These are phyloP conservation scores for Donacobius atricapilla DNA, from an alignment of 2,113 vertebrate genomes.

Conservation along the genomic window DNA sequence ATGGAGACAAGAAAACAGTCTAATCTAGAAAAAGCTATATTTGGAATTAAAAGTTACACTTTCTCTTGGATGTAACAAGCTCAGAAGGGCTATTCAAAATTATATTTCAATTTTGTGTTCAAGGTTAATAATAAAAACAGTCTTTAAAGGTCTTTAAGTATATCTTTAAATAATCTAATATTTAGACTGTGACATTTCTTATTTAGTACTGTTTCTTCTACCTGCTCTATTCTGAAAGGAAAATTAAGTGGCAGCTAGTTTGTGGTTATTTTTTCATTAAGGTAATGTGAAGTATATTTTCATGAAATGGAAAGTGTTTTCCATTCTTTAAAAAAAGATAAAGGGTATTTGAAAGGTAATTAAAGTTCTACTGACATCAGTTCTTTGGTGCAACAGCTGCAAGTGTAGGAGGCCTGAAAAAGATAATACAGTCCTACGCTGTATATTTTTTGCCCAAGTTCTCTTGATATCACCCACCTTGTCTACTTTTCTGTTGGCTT, in stretches of 20 bases:
- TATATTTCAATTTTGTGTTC: background rate
- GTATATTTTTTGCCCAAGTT: background rate
- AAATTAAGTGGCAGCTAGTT: background rate
- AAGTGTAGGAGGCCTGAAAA: background rate
- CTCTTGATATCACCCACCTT: background rate
- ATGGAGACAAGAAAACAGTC: background rate
- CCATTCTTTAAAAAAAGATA: background rate
- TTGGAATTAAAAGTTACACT: background rate
- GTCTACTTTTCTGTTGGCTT: background rate
- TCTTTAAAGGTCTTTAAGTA: background rate
- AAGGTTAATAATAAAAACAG: background rate
- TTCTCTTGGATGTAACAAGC: background rate
- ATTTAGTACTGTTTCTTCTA: background rate
- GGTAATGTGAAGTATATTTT: background rate
- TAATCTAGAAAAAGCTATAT: background rate
- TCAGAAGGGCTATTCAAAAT: background rate
- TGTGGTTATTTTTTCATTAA: background rate
- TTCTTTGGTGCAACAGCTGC: background rate
- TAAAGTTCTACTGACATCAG: background rate
- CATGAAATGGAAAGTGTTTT: background rate
- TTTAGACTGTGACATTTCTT: background rate
- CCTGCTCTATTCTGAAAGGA: background rate
- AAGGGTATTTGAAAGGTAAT: background rate
- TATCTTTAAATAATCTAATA: background rate
- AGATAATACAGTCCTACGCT: background rate